phyloP scores from a whole-genome alignment of 2,797 vertebrate species.

The Peromyscus nudipes region DNA sequence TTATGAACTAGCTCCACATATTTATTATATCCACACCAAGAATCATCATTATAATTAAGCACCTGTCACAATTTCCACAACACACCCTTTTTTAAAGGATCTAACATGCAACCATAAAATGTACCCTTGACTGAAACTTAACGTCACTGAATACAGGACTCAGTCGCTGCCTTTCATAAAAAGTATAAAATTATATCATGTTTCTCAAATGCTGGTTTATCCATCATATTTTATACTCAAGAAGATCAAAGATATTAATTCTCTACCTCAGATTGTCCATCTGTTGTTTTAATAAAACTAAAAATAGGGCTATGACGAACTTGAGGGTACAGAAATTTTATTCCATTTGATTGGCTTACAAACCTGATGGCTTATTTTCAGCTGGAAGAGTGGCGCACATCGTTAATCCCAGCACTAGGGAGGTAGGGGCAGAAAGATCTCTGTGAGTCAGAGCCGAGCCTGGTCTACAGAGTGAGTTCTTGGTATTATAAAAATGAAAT shows the following conservation, averaged over 20 bases:
- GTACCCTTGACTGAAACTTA: constrained; percentile 72
- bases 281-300: constrained; percentile 10
- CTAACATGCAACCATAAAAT: constrained; percentile 65
- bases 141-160: neutral
- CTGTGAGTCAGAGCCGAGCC: neutral
- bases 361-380: constrained; percentile 48
- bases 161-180: constrained; percentile 54
- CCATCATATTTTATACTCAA: constrained; percentile 39
- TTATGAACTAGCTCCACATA: constrained; percentile 42
- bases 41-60: constrained; percentile 69
- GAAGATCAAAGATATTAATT: constrained; percentile 30
- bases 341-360: constrained; percentile 41
- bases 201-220: constrained; percentile 46
- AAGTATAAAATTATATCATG: constrained; percentile 35
- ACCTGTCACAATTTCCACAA: constrained; percentile 74
- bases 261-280: neutral
- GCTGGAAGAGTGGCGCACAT: neutral
- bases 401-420: neutral
- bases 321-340: constrained; percentile 41
- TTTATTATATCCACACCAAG: constrained; percentile 52
- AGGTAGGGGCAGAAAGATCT: neutral
- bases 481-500: no score
- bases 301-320: constrained; percentile 21
- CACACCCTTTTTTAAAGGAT: constrained; percentile 61
- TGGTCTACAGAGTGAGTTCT: neutral